Evolutionary conservation across 2,797 vertebrate species (phyloP), one percentile per base, ranked within the genome.

Genomic region (Premnoplex brunnescens): DNA sequence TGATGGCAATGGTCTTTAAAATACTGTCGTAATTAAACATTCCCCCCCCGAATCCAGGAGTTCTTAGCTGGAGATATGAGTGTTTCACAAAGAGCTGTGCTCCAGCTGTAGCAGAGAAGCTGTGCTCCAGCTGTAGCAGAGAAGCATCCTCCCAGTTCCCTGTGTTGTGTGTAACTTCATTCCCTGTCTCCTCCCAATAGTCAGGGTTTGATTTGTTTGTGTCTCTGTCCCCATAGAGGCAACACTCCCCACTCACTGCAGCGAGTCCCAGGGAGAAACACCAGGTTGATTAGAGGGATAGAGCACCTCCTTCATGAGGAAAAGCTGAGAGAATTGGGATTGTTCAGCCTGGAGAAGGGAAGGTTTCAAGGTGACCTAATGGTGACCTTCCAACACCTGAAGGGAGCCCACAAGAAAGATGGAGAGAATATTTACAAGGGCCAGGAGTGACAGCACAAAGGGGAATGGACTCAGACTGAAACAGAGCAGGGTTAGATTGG

Each of bases 181-280:
- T 89, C 59, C n/a, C 30, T 7, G 8, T 22, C 16, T 67, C 30
- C 18, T 85, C 23, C 27, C 80, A 86, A 20, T 1, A 37, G 7
- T 26, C 28, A 28, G 54, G 63, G 39, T 10, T 36, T 30, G 43
- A 67, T 59, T 75, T 82, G 9, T 59, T 97, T 82, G 5, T 30
- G 54, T 34, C 27, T 73, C 12, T 36, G 23, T 10, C 12, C 7
- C 23, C 64, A 37, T 17, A 89, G 81, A 62, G 46, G 30, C n/a
- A 86, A 18, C 27, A 54, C 27, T 69, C 11, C 16, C 14, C 7
- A 23, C 2, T 39, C 20, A 3, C 5, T 27, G n/a, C 10, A 71
- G 37, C 0, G 0, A 51, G 37, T 9, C 44, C 64, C 58, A 51
- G 44, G 51, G 44, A 58, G 7, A 6, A 6, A n/a, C 44, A 39